Conservation (phyloP, 2,113 vertebrate genomes). For the Colinus virginianus region DNA sequence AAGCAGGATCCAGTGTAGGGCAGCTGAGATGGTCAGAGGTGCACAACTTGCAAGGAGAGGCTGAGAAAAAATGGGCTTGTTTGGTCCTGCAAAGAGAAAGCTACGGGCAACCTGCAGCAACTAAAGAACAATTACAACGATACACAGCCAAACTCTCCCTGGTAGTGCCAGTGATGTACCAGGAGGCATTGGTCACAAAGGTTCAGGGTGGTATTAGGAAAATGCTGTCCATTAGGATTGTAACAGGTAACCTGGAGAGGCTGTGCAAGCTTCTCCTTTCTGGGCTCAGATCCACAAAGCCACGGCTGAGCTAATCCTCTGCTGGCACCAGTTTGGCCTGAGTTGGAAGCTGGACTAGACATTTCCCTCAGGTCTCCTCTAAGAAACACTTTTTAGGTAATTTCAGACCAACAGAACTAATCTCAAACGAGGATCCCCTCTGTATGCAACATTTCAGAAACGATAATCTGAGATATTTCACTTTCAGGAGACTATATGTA, state of each 20-base stretch:
- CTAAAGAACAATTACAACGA: background rate
- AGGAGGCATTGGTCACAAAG: background rate
- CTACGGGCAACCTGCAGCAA: background rate
- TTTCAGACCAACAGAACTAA: no score
- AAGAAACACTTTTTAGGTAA: background rate
- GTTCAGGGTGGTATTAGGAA: background rate
- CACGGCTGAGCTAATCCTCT: background rate
- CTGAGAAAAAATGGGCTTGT: background rate
- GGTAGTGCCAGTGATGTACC: no score
- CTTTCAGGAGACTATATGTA: background rate
- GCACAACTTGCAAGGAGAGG: background rate
- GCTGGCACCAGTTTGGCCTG: background rate
- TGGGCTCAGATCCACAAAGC: background rate
- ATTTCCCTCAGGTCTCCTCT: background rate
- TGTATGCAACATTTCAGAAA: background rate
- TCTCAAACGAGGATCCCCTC: background rate
- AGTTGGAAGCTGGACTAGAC: background rate
- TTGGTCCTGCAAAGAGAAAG: background rate
- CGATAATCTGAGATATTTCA: background rate
- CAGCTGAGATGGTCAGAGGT: background rate
- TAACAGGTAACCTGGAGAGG: background rate
- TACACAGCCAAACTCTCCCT: background rate
- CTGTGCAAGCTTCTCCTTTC: background rate
- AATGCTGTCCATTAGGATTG: background rate
- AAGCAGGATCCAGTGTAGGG: background rate